Base-by-base conservation (phyloP, 2,888 invertebrate genomes). In the Spisula subtruncata region DNA sequence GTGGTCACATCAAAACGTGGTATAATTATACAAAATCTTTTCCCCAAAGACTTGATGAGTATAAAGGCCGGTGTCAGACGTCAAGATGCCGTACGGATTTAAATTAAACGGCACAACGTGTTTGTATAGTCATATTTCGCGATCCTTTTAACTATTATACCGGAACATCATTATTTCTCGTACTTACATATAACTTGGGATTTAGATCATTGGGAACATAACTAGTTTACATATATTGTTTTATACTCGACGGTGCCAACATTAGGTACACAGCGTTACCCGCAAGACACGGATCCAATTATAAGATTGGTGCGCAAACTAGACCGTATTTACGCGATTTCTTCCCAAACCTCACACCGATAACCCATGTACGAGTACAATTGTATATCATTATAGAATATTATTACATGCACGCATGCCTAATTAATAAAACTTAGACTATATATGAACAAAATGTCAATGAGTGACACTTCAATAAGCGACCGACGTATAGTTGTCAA, bases 391-490 rank as follows among this genome's bases (percentile, higher is more conserved):
- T 60, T 60, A 60, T 16, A 0, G 12, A 75, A 71, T n/a, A 32
- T 32, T 32, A 14, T 32, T 71, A 29, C 0, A 71, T 32, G 5
- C 25, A 35, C 75, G 75, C 75, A 75, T 75, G 35, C 32, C 35
- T 32, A 35, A 75, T 75, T 75, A 6, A 32, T 35, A 35, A 75
- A 75, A 35, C 16, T 32, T 75, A 18, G 75, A 14, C 75, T 32
- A 32, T 75, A 35, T 75, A 75, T 75, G 35, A 75, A 54, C 79
- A 79, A 56, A 41, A 75, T 89, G 89, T 89, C 89, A 89, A 79
- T 80, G 48, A 83, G 32, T 89, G 89, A 86, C 89, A 86, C 83
- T 83, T 86, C 41, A 41, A 41, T 41, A 41, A 48, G 79, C 79
- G 83, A 86, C 86, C 56, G 41, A 10, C 75, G 14, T 35, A 75